Conservation (phyloP, 1,140 invertebrate genomes). For the Brachionus asplanchnoidis region DNA sequence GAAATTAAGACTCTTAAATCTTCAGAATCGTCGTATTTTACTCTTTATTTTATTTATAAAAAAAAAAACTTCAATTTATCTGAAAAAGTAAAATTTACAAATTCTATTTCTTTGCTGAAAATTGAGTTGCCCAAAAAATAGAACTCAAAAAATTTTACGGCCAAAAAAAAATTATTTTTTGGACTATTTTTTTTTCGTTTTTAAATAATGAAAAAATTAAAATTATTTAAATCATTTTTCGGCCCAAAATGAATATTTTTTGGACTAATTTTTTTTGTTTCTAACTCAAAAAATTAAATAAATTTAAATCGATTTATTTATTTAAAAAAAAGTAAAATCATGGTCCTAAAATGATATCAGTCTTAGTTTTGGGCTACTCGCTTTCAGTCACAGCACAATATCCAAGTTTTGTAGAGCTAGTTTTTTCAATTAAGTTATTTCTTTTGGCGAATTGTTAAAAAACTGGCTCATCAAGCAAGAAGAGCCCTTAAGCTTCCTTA, state of each 20-base stretch:
- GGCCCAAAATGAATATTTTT: too few species aligned
- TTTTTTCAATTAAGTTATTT: not conserved
- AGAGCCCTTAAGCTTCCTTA: conserved; percentile 29
- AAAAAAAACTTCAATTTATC: too few species aligned
- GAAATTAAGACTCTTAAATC: too few species aligned
- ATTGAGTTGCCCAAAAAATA: too few species aligned
- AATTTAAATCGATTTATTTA: not conserved
- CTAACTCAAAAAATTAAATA: not conserved
- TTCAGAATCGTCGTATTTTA: too few species aligned
- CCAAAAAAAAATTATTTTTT: too few species aligned
- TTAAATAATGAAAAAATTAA: not conserved
- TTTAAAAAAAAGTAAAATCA: not conserved
- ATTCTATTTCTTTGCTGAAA: too few species aligned
- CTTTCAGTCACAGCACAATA: not conserved
- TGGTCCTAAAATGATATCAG: not conserved
- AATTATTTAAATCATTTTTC: not conserved
- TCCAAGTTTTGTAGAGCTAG: not conserved
- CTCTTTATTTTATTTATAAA: too few species aligned
- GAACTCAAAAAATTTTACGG: too few species aligned
- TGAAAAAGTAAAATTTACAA: too few species aligned
- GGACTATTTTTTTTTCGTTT: too few species aligned
- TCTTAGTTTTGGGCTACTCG: not conserved
- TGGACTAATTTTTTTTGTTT: too few species aligned
- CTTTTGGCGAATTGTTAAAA: not conserved
- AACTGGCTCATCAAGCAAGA: not conserved